phyloP scores from a whole-genome alignment of 2,888 invertebrate species.

The Drosophila kokeensis region DNA sequence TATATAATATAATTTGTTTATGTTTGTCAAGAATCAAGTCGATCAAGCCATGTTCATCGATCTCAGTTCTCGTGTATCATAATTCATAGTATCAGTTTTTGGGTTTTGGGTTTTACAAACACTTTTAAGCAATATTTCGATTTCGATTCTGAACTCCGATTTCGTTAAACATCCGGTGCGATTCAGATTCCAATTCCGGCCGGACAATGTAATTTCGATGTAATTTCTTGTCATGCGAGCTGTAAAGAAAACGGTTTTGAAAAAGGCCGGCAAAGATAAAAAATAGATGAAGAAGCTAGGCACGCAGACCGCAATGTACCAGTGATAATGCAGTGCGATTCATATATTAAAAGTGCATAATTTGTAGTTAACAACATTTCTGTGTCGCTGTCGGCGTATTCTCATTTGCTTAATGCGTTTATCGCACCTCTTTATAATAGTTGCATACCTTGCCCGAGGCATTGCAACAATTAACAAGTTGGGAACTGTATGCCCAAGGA shows the following conservation, averaged over 20 bases:
- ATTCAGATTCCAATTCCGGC: neutral
- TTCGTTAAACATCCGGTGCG: neutral
- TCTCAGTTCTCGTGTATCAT: neutral
- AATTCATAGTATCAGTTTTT: neutral
- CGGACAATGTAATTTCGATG: neutral
- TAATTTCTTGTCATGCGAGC: neutral
- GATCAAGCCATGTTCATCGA: neutral
- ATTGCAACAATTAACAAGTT: constrained; percentile 56
- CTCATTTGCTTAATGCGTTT: constrained; percentile 23
- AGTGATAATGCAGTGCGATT: neutral
- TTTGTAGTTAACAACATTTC: constrained; percentile 9
- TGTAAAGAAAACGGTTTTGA: neutral
- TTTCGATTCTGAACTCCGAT: neutral
- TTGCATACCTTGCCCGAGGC: constrained; percentile 8
- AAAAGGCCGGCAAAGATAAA: neutral
- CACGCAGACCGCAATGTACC: too few relatives aligned
- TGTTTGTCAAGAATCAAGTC: neutral
- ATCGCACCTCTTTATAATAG: constrained; percentile 37
- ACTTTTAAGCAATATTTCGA: neutral
- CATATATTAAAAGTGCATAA: constrained; percentile 3
- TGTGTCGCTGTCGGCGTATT: neutral
- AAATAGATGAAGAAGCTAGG: neutral
- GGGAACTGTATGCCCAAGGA: neutral
- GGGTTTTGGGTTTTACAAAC: neutral
- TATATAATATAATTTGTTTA: neutral